phyloP scores from a whole-genome alignment of 2,797 vertebrate species.

The Bovichtus variegatus region DNA sequence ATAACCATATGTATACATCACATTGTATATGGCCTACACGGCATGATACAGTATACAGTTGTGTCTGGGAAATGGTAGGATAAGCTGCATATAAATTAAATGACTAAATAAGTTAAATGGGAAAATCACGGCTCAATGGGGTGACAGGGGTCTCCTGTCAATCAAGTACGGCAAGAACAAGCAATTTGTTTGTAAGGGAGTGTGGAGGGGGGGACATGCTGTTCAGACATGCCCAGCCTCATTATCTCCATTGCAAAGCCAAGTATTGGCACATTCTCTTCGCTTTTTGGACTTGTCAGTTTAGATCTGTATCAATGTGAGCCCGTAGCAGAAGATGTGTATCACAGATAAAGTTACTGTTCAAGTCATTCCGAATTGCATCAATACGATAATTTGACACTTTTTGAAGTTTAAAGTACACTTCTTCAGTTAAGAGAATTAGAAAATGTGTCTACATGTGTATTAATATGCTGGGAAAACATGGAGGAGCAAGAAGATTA shows the following conservation, averaged over 20 bases:
- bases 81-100: slow-evolving; percentile 5
- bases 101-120: slow-evolving; percentile 6
- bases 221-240: slow-evolving; percentile 60
- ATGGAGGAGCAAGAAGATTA: neutral
- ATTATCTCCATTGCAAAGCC: slow-evolving; percentile 40
- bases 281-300: slow-evolving; percentile 16
- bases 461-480: slow-evolving; percentile 16
- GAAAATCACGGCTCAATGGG: slow-evolving; percentile 29
- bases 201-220: slow-evolving; percentile 7
- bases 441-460: neutral
- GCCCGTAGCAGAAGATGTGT: too few relatives aligned
- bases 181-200: slow-evolving; percentile 19
- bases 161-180: slow-evolving; percentile 56
- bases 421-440: neutral
- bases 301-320: slow-evolving; percentile 11
- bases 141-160: slow-evolving; percentile 44
- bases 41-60: neutral
- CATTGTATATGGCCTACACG: neutral
- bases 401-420: slow-evolving; percentile 1
- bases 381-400: neutral
- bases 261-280: slow-evolving; percentile 37
- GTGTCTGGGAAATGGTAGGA: neutral
- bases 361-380: neutral
- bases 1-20: neutral
- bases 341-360: neutral